phyloP scores from a whole-genome alignment of 2,113 vertebrate species.

The Gopherus flavomarginatus region DNA sequence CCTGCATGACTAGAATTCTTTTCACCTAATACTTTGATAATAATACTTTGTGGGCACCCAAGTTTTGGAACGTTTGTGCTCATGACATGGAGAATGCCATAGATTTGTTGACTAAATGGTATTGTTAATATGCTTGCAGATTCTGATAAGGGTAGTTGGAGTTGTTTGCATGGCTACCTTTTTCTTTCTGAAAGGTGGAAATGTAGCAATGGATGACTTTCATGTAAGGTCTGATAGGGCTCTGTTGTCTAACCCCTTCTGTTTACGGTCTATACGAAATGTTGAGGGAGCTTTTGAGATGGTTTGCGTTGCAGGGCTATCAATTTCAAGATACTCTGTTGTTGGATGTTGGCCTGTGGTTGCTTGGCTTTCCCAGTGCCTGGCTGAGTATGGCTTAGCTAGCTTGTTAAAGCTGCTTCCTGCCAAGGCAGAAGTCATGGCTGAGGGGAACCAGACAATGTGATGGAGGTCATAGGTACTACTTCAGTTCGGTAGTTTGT shows the following conservation, averaged over 20 bases:
- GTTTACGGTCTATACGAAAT: background rate
- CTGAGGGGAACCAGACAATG: background rate
- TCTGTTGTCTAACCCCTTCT: background rate
- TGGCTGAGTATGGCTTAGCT: background rate
- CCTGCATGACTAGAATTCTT: background rate
- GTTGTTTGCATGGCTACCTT: background rate
- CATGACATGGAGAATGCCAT: background rate
- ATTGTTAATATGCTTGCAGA: background rate
- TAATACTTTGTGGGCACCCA: background rate
- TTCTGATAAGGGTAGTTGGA: background rate
- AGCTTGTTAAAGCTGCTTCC: background rate
- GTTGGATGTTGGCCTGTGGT: accelerated
- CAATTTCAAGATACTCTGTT: background rate
- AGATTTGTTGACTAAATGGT: background rate
- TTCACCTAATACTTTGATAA: background rate
- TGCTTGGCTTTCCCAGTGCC: background rate
- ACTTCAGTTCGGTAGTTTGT: background rate
- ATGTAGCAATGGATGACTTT: background rate
- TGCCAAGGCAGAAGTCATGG: background rate
- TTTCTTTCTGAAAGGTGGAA: background rate
- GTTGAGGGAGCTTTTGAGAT: background rate
- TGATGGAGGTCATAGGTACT: background rate
- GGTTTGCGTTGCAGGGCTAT: background rate
- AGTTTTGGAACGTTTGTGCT: background rate
- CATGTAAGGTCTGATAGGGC: background rate